phyloP scores from a whole-genome alignment of 2,888 invertebrate genomes.

The Octodonta nipae region DNA sequence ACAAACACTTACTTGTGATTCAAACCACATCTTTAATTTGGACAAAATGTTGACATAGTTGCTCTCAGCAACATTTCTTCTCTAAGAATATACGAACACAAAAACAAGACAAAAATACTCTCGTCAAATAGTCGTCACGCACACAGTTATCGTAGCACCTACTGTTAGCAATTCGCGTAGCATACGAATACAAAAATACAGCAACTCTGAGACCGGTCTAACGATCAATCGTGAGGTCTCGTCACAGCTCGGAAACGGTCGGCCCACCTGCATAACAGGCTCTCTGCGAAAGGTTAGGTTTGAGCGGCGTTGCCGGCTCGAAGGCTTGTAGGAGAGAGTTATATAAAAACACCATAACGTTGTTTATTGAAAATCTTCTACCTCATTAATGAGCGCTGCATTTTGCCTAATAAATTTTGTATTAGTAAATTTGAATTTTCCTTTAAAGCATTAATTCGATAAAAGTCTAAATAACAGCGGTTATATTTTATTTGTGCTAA shows the following conservation, averaged over 20 bases:
- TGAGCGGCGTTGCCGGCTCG: conserved; percentile 7
- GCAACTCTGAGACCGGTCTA: conserved; percentile 32
- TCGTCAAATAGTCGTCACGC: conserved; percentile 10
- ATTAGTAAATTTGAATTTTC: too few relatives aligned
- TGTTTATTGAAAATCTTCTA: too few relatives aligned
- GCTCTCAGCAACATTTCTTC: conserved; percentile 34
- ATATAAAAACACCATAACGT: too few relatives aligned
- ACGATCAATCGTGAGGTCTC: conserved; percentile 22
- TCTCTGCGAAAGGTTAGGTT: conserved; percentile 33
- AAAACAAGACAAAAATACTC: too few relatives aligned
- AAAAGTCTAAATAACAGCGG: too few relatives aligned
- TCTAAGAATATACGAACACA: too few relatives aligned
- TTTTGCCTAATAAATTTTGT: too few relatives aligned
- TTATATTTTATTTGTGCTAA: too few relatives aligned
- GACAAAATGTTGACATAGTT: conserved; percentile 32
- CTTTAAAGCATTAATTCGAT: too few relatives aligned
- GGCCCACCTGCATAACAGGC: conserved; percentile 43
- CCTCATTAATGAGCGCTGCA: too few relatives aligned
- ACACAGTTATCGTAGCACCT: conserved; percentile 15
- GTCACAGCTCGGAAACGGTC: conserved; percentile 31
- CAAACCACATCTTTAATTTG: conserved; percentile 37
- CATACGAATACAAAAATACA: conserved; percentile 19
- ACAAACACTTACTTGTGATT: conserved; percentile 33
- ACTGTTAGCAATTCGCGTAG: conserved; percentile 14
- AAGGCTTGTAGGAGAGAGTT: neutral